Conservation (phyloP, 64 coral and sea anemone genomes). For the Stichodactyla helianthus region DNA sequence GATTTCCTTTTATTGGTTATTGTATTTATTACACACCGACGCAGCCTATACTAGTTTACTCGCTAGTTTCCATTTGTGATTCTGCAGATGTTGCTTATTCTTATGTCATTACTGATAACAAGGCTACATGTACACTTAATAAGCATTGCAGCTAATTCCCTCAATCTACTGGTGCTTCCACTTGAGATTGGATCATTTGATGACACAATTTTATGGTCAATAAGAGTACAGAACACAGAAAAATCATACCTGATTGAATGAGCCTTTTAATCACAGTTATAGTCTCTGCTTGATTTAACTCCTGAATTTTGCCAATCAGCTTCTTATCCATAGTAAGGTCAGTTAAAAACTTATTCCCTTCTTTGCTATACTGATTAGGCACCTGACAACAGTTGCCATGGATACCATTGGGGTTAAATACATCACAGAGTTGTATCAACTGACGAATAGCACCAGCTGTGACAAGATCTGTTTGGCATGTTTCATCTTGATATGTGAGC, state of each 20-base stretch:
- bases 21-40: no score
- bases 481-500: conserved; percentile 24
- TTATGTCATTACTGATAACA: no score
- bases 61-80: no score
- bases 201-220: no score
- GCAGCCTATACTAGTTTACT: no score
- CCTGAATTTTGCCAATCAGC: conserved; percentile 44
- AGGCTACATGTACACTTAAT: no score
- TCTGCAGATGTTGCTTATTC: no score
- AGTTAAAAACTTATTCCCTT: conserved; percentile 34
- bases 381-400: conserved; percentile 57
- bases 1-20: no score
- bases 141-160: no score
- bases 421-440: conserved; percentile 45
- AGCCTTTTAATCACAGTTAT: neutral
- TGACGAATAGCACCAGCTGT: conserved; percentile 37
- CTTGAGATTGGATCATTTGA: no score
- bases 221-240: neutral
- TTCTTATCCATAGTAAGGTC: conserved; percentile 39
- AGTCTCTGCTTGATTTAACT: conserved; percentile 29
- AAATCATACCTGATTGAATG: neutral
- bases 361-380: neutral
- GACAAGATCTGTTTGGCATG: conserved; percentile 44
- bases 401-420: conserved; percentile 25
- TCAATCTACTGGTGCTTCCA: no score